Evolutionary conservation across 2,797 vertebrate genomes (phyloP), one percentile per base, ranked within the genome.

Genomic region (Zenarchopterus dispar): DNA sequence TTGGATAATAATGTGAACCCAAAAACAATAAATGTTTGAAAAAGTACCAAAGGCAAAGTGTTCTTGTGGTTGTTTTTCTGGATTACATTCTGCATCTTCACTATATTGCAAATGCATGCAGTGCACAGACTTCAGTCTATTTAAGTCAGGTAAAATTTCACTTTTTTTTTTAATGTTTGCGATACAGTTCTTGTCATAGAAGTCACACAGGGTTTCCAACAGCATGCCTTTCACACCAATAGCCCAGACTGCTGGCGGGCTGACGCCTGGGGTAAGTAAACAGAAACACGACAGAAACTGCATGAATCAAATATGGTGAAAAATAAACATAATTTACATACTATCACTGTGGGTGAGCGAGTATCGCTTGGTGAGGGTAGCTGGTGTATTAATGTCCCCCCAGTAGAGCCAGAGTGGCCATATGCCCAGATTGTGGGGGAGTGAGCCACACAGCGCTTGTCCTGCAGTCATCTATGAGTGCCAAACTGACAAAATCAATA

Each of bases 201-300:
- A 33, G 33, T 36, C 33, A 36, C 13, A 36, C 46, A 1, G 48
- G 1, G 56, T 10, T 42, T n/a, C 55, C 42, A 59, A 66, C 23
- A n/a, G 50, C 3, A 31, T 2, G 1, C 19, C 62, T 68, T 79
- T 75, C 78, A 67, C 70, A 78, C 70, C 82, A 43, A 62, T 24
- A 54, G 68, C 64, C 49, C 52, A 64, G 56, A 65, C 74, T 61
- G 82, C 68, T 70, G 72, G 5, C 46, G 65, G 76, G 52, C 57
- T 54, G 73, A 77, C 50, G 50, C 71, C 81, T 24, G 53, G 67
- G 76, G 75, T 62, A 78, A 78, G 81, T 85, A 83, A 84, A 83
- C 43, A 65, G 77, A 85, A 89, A 89, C 82, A 85, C 76, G 75
- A 86, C 67, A 75, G 71, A 77, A 77, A 46, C 73, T 0, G 56